phyloP scores from a whole-genome alignment of 2,797 vertebrate species.

The Halcyon chelicuti region DNA sequence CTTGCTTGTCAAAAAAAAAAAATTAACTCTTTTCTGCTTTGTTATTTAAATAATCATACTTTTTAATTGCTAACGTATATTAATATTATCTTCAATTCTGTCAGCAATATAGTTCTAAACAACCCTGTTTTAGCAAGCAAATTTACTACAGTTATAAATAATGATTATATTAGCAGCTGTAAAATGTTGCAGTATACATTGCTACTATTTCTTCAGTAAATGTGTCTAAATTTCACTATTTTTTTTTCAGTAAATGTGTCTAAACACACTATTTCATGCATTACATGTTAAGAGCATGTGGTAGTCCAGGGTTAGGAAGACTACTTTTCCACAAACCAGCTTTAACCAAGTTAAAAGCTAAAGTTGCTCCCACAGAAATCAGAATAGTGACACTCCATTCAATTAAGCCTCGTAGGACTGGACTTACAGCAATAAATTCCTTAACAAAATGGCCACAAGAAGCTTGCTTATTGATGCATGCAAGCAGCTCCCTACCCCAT shows the following conservation, averaged over 20 bases:
- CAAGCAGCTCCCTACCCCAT: neutral
- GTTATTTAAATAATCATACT: neutral
- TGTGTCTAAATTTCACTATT: too few relatives aligned
- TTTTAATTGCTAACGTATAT: constrained; percentile 45
- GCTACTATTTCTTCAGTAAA: neutral
- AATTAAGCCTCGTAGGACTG: neutral
- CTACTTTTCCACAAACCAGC: neutral
- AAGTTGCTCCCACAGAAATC: neutral
- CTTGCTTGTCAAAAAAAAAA: constrained; percentile 45
- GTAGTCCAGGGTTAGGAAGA: neutral
- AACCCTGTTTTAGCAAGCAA: constrained; percentile 24
- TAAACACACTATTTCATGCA: neutral
- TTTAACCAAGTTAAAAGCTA: neutral
- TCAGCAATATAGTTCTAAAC: constrained; percentile 46
- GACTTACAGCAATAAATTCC: neutral
- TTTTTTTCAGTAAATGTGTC: neutral
- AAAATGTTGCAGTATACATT: constrained; percentile 10
- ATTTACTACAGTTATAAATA: constrained; percentile 56
- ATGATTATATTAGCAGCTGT: constrained; percentile 21
- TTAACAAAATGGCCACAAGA: neutral
- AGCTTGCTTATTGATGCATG: neutral
- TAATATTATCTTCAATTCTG: constrained; percentile 43
- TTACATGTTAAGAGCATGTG: neutral
- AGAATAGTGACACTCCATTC: neutral
- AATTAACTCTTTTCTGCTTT: constrained; percentile 30